A percentile compares a stretch with the other conserved stretches of the same genome.
phyloP scores from a whole-genome alignment of 2,797 vertebrate species.

The Halcyon chelicuti region DNA sequence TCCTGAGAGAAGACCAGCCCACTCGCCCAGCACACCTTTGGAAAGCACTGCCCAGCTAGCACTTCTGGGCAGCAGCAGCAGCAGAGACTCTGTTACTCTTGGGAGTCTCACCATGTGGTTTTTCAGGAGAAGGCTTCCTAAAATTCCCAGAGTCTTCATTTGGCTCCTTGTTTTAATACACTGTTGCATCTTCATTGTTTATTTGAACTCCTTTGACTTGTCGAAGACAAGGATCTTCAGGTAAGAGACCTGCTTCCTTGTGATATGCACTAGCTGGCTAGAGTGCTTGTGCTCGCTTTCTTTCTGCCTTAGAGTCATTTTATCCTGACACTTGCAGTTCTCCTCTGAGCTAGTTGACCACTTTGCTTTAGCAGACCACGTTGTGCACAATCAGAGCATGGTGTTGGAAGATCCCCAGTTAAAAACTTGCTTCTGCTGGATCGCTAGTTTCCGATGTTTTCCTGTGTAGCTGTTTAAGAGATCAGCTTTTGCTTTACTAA shows the following conservation, averaged over 20 bases:
- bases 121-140: not conserved
- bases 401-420: not conserved
- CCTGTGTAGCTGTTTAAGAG: not conserved
- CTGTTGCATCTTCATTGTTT: not conserved
- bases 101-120: not conserved
- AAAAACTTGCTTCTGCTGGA: not conserved
- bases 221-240: not conserved
- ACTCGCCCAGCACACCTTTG: not conserved
- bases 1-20: not conserved
- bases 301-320: not conserved
- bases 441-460: accelerated
- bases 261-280: accelerated
- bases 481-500: not conserved
- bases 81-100: not conserved
- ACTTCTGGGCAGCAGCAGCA: not conserved
- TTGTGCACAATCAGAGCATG: not conserved
- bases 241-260: slow-evolving; percentile 10
- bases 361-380: not conserved
- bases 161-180: not conserved
- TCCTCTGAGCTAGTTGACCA: not conserved
- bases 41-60: not conserved
- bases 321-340: not conserved
- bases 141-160: not conserved
- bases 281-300: not conserved
- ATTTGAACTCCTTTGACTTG: slow-evolving; percentile 11